Conservation (phyloP, 2,113 vertebrate genomes). For the Lepidothrix coronata region DNA sequence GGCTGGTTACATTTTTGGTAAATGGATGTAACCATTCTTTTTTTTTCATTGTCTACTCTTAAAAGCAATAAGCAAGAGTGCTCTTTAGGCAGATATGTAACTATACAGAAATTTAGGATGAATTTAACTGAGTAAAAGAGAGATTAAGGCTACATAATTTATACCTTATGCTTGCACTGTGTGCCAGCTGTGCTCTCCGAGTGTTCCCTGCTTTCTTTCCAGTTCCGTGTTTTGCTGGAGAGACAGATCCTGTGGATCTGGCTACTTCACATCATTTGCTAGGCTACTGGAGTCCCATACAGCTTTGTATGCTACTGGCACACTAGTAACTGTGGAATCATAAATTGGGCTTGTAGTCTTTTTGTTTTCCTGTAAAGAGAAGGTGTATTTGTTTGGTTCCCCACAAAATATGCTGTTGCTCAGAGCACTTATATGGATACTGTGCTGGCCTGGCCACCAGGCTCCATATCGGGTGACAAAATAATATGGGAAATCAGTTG, state of each 20-base stretch:
- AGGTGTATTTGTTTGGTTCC: background rate
- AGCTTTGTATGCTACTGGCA: background rate
- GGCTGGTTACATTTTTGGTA: background rate
- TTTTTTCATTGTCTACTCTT: background rate
- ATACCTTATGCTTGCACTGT: accelerated
- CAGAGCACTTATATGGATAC: background rate
- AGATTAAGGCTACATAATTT: background rate
- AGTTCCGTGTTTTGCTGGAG: background rate
- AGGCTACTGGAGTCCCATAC: background rate
- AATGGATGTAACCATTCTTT: background rate
- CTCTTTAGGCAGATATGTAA: background rate
- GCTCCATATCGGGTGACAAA: background rate
- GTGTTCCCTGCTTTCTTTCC: background rate
- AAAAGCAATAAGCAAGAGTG: background rate
- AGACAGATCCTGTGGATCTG: background rate
- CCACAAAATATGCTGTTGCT: background rate
- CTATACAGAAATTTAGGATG: background rate
- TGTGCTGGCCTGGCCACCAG: background rate
- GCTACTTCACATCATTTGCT: background rate
- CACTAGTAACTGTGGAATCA: background rate
- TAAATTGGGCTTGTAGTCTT: background rate
- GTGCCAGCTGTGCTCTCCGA: background rate
- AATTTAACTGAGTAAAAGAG: background rate
- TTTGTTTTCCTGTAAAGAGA: background rate
- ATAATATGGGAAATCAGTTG: background rate